Base-by-base conservation (phyloP, 2,888 invertebrate genomes). In the Hypolimnas misippus region DNA sequence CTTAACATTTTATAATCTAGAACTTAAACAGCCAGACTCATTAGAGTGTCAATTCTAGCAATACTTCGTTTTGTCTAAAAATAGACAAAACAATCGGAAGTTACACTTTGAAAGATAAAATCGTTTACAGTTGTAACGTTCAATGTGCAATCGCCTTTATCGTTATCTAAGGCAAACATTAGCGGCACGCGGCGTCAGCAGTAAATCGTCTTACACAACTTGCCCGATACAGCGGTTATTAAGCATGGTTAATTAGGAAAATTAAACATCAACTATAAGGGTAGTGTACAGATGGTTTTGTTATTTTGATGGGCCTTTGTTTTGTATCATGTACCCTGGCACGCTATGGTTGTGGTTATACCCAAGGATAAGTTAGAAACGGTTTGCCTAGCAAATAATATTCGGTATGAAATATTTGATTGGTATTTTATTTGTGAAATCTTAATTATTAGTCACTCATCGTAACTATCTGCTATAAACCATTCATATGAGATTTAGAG, bases 161-260 rank as follows among this genome's bases (percentile, higher is more conserved):
- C 44, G 71, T 74, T 74, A 70, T 70, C 72, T 70, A 73, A 75
- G 70, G 70, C 66, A 70, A 67, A 72, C 82, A 82, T 83, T 83
- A 83, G 76, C 62, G 64, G 73, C 83, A 83, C 76, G 76, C 73
- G 83, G 78, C 73, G 78, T 62, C 66, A 69, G 76, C 75, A 76
- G 76, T 83, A 83, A 82, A 82, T 83, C 79, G 70, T 72, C 69
- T 72, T 69, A 70, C 75, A 71, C 77, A 75, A 78, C 73, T 77
- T 72, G 72, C 73, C 62, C 76, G 70, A 73, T 73, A 71, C 74
- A 70, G 69, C 72, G 71, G 76, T 72, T 76, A 76, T 77, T 76
- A 76, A 74, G 75, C 71, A 63, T 63, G 70, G 70, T 72, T 77
- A 75, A 77, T 78, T 75, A 72, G 73, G 62, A 69, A 70, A 72